Conservation (phyloP, 2,888 invertebrate genomes). For the Andrena trimmerana region DNA sequence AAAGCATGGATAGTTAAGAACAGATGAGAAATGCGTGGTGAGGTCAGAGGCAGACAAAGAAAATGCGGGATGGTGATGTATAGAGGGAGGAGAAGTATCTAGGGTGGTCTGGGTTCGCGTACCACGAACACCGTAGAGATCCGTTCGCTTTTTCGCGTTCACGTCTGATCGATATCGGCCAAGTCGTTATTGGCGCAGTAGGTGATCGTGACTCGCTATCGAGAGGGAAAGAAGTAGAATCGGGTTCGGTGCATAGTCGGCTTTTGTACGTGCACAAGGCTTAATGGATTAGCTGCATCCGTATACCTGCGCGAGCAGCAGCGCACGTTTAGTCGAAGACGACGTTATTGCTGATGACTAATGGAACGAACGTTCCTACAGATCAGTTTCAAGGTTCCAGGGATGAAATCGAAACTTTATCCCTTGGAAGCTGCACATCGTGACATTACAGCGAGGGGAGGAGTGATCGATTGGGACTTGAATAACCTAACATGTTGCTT, state of each 20-base stretch:
- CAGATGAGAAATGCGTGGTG: no score
- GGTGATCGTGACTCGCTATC: neutral
- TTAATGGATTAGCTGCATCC: conserved; percentile 74
- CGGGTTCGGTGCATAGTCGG: conserved; percentile 36
- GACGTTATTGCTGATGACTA: conserved; percentile 51
- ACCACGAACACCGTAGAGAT: conserved; percentile 1
- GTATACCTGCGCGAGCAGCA: conserved; percentile 8
- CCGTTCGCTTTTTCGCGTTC: conserved; percentile 27
- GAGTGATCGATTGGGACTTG: no score
- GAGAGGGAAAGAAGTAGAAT: conserved; percentile 54
- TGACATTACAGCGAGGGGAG: no score
- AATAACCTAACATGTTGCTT: no score
- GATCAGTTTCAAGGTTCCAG: conserved; percentile 46
- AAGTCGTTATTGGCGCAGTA: conserved; percentile 65
- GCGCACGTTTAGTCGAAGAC: conserved; percentile 31
- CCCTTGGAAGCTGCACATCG: no score
- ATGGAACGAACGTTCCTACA: conserved; percentile 53
- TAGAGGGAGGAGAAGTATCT: neutral
- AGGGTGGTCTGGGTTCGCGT: neutral
- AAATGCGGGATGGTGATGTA: neutral
- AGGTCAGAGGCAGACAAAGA: neutral
- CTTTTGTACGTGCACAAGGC: conserved; percentile 59
- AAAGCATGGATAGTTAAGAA: no score
- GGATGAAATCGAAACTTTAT: neutral
- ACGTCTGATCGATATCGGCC: conserved; percentile 53